phyloP scores from a whole-genome alignment of 1,140 invertebrate species.

The Aphelenchoides avenae region DNA sequence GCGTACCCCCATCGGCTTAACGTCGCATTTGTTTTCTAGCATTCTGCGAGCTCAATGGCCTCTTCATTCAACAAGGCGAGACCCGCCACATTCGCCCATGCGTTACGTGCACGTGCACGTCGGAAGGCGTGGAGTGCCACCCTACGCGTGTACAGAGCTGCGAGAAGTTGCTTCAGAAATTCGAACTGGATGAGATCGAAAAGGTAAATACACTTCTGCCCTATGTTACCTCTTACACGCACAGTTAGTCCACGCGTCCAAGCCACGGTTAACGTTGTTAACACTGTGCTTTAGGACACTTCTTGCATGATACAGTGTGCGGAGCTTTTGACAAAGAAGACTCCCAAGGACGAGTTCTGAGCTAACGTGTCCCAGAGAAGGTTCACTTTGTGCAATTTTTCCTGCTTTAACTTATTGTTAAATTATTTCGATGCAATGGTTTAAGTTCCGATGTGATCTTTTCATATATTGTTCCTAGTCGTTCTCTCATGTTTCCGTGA shows the following conservation, averaged over 20 bases:
- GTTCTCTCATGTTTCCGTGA: no score
- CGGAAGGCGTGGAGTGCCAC: slow-evolving; percentile 50
- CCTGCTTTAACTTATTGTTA: no score
- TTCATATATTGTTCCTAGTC: no score
- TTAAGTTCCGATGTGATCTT: no score
- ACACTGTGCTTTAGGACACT: slow-evolving; percentile 27
- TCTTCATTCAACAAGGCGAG: slow-evolving; percentile 37
- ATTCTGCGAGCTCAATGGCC: slow-evolving; percentile 39
- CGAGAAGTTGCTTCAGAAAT: slow-evolving; percentile 46
- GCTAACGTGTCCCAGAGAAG: no score
- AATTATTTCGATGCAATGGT: no score
- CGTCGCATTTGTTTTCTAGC: slow-evolving; percentile 21
- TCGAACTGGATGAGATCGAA: slow-evolving; percentile 29
- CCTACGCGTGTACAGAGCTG: slow-evolving; percentile 39
- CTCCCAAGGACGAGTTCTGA: no score
- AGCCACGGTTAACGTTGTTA: no score
- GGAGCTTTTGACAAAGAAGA: slow-evolving; percentile 23
- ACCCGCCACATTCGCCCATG: slow-evolving; percentile 43
- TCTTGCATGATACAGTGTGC: slow-evolving; percentile 47
- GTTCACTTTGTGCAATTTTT: no score
- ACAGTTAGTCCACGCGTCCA: no score
- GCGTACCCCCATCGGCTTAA: slow-evolving; percentile 7
- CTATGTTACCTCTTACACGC: slow-evolving; percentile 2
- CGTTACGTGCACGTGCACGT: slow-evolving; percentile 46
- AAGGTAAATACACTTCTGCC: slow-evolving; percentile 11